Evolutionary conservation across 2,113 vertebrate genomes (phyloP).

Genomic region (Drymodes brunneopygia): DNA sequence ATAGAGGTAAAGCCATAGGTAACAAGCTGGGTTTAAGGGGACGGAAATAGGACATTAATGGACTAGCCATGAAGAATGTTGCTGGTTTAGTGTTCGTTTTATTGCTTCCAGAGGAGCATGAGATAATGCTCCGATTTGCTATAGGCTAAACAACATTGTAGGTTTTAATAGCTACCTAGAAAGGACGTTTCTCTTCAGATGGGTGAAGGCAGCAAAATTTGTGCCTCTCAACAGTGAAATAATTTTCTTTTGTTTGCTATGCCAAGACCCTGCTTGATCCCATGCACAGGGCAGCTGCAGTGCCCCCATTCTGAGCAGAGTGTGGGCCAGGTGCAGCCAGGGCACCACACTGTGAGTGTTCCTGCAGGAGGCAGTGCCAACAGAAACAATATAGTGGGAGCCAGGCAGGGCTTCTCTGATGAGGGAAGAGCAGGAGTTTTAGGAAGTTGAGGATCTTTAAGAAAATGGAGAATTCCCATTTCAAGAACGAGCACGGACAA

Average conservation of each 20-base stretch:
- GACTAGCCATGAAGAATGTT: not conserved
- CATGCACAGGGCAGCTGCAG: not conserved
- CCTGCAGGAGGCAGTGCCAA: not conserved
- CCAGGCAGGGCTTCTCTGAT: not conserved
- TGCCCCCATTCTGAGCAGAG: not conserved
- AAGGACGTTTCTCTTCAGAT: not conserved
- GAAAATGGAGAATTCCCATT: not conserved
- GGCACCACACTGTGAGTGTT: accelerated
- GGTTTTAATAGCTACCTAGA: not conserved
- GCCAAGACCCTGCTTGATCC: accelerated
- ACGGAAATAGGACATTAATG: not conserved
- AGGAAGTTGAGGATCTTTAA: not conserved
- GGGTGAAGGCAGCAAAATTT: not conserved
- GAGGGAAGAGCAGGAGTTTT: not conserved
- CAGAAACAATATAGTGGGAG: not conserved
- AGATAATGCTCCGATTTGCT: not conserved
- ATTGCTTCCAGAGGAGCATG: not conserved
- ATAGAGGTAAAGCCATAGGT: not conserved
- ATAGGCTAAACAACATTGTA: not conserved
- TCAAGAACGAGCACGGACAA: accelerated
- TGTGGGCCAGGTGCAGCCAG: accelerated
- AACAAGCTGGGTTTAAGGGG: not conserved
- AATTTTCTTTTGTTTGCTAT: not conserved
- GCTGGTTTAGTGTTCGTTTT: not conserved
- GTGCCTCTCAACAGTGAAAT: not conserved